These are phyloP conservation scores for Muschampia plurimacula DNA, from an alignment of 2,888 invertebrate genomes.

Conservation along the genomic window DNA sequence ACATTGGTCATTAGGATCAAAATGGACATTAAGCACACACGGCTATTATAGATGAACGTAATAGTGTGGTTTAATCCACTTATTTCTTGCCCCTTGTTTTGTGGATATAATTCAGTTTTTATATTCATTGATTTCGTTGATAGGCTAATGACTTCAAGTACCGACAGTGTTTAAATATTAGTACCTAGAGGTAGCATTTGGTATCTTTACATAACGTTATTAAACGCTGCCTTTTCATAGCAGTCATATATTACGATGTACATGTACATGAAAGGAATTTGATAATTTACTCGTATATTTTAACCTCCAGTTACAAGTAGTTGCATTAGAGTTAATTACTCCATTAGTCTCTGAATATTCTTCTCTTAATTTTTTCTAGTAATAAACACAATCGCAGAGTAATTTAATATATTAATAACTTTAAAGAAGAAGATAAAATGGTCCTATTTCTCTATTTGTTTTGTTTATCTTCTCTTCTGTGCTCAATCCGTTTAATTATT, in stretches of 20 bases:
- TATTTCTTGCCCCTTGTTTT: slow-evolving; percentile 4
- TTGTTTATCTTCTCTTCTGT: too few species aligned
- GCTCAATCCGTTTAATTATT: too few species aligned
- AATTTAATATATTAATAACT: too few species aligned
- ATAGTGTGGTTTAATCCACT: background rate
- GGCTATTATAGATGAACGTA: background rate
- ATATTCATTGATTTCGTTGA: background rate
- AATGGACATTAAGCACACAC: slow-evolving; percentile 1
- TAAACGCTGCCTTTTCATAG: background rate
- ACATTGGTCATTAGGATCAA: background rate
- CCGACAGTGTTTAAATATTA: background rate
- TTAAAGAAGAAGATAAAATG: too few species aligned
- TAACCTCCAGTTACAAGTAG: too few species aligned
- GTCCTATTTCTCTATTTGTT: too few species aligned
- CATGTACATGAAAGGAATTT: too few species aligned
- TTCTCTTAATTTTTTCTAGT: too few species aligned
- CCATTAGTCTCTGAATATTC: too few species aligned
- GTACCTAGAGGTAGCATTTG: background rate
- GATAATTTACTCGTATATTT: too few species aligned
- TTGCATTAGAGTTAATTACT: too few species aligned
- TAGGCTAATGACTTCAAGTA: background rate
- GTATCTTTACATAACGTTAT: background rate
- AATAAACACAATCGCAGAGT: too few species aligned
- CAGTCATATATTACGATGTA: background rate
- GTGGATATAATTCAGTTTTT: slow-evolving; percentile 2